Evolutionary conservation across 2,888 invertebrate genomes (phyloP).

Genomic region (Melangyna quadrimaculata): DNA sequence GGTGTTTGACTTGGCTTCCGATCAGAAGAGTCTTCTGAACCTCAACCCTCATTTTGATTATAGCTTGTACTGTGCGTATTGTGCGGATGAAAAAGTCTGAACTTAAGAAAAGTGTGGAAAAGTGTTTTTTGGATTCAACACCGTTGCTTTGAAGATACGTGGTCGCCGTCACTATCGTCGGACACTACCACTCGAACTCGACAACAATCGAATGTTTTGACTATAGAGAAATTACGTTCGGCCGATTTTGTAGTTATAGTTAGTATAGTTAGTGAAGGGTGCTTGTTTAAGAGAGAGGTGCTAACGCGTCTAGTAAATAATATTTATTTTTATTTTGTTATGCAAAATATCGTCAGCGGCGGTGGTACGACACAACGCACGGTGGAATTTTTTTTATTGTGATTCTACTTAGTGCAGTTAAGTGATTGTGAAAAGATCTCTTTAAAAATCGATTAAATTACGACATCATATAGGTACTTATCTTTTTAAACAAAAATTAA

Average conservation of each 20-base stretch:
- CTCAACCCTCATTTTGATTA: constrained; percentile 3
- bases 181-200: neutral
- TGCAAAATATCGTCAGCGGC: constrained; percentile 6
- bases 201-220: constrained; percentile 41
- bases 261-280: constrained; percentile 39
- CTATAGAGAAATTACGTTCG: neutral
- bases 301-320: constrained; percentile 54
- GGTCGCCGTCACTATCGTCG: neutral
- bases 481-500: constrained; percentile 38
- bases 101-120: constrained; percentile 53
- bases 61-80: neutral
- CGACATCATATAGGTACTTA: neutral
- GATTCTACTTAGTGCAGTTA: constrained; percentile 61
- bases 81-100: constrained; percentile 8
- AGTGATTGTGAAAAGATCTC: constrained; percentile 67
- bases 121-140: constrained; percentile 28
- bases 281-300: constrained; percentile 56
- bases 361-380: neutral
- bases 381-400: constrained; percentile 37
- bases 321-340: constrained; percentile 39
- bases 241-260: neutral
- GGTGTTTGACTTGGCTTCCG: constrained; percentile 64
- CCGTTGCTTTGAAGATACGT: neutral
- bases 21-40: constrained; percentile 39
- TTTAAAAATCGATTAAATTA: constrained; percentile 57